Evolutionary conservation across 2,888 invertebrate genomes (phyloP), one percentile per base, ranked within the genome.

Genomic region (Aspidapion aeneum): DNA sequence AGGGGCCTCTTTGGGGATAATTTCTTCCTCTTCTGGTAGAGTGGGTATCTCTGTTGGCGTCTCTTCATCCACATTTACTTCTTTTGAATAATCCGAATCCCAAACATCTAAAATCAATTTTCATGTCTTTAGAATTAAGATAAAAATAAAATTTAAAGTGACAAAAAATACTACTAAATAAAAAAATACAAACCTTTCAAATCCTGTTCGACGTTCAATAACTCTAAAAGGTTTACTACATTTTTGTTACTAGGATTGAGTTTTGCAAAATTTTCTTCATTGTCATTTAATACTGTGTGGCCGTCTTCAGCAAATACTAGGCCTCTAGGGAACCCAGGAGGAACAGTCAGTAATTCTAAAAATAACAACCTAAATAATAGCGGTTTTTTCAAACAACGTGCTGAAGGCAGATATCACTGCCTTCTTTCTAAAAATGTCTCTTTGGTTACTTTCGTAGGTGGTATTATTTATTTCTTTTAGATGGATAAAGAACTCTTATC

Each of bases 251-350:
- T 55, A 60, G 52, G 55, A 59, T 66, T 56, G 22, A 61, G 58
- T 55, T 51, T 52, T 2, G 49, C 5, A 19, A 72, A 73, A 58
- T 66, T 58, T 55, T 56, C 59, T 18, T 71, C 65, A 2, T 64
- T 58, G 18, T 71, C 65, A 2, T 65, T 68, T 50, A 76, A 71
- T n/a, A 84, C 74, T 56, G 84, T 85, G 60, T 74, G 75, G 1
- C 85, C 85, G 76, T 87, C 86, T 58, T 79, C 79, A 62, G 80
- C 81, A 77, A 89, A 87, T 52, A 84, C 72, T 16, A 87, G 78
- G 21, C 86, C 86, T 65, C 82, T 82, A 65, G 81, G 77, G 70
- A 90, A 87, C 0, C 91, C 91, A 9, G 93, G 92, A 0, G 91
- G 87, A 63, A 84, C 65, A n/a, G 73, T 77, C 58, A 79, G 70